A percentile compares a stretch with the other conserved stretches of the same genome.
phyloP scores from a whole-genome alignment of 1,140 invertebrate genomes.

The Elysia chlorotica region DNA sequence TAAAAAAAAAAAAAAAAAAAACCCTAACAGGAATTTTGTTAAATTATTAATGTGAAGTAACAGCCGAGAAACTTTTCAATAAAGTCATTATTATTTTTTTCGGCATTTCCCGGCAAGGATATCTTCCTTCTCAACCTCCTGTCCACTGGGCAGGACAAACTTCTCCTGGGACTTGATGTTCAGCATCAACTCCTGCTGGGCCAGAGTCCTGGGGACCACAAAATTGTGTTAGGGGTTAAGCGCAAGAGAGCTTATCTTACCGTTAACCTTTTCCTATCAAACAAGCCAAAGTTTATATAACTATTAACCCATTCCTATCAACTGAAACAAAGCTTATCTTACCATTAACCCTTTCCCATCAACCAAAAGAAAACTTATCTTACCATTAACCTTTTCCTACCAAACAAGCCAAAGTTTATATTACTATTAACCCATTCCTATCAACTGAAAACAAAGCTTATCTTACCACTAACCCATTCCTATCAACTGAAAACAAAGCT shows the following conservation, averaged over 20 bases:
- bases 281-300: neutral
- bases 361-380: neutral
- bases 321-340: neutral
- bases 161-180: conserved; percentile 61
- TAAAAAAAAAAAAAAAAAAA: too few species aligned
- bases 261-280: neutral
- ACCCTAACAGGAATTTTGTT: too few species aligned
- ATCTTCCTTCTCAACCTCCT: conserved; percentile 68
- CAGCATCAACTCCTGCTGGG: conserved; percentile 68
- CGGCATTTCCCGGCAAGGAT: conserved; percentile 42
- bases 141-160: conserved; percentile 60
- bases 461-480: too few species aligned
- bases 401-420: neutral
- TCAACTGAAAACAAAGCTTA: too few species aligned
- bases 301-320: neutral
- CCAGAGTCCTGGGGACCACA: conserved; percentile 68
- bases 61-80: too few species aligned
- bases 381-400: neutral
- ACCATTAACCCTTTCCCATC: neutral
- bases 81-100: too few species aligned
- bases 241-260: too few species aligned
- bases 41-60: too few species aligned
- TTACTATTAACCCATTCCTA: too few species aligned
- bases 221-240: conserved; percentile 22
- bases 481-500: neutral